Percentiles rank a stretch among this genome's conserved stretches.
Evolutionary conservation across 2,797 vertebrate genomes (phyloP).

Genomic region (Masticophis lateralis): DNA sequence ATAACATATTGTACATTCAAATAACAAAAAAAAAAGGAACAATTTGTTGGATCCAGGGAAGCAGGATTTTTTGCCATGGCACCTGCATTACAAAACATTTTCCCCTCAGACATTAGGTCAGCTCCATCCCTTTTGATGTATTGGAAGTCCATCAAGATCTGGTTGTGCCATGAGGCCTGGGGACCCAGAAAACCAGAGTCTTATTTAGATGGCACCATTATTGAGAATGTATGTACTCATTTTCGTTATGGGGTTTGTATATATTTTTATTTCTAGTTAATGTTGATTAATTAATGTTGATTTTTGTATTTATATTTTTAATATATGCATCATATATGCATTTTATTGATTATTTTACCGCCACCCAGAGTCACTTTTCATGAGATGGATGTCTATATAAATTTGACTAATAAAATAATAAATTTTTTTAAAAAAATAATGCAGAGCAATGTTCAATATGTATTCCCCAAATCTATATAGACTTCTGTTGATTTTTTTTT

Average conservation of each 20-base stretch:
- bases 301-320: not conserved
- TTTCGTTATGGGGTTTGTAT: not conserved
- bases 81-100: not conserved
- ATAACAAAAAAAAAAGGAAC: not conserved
- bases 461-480: not conserved
- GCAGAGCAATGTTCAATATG: not conserved
- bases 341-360: not conserved
- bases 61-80: not conserved
- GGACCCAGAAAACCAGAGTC: not conserved
- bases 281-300: not conserved
- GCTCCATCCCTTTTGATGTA: not conserved
- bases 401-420: too few relatives aligned
- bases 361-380: not conserved
- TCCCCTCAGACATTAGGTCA: not conserved
- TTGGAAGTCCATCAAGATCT: not conserved
- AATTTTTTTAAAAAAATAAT: not conserved
- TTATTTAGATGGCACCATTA: not conserved
- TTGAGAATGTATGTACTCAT: not conserved
- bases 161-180: not conserved
- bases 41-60: not conserved
- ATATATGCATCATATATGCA: not conserved
- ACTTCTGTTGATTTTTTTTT: not conserved
- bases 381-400: not conserved
- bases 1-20: not conserved
- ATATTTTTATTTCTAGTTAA: not conserved